Evolutionary conservation across 2,113 vertebrate species (phyloP), one percentile per base, ranked within the genome.

Genomic region (Anthoscopus minutus): DNA sequence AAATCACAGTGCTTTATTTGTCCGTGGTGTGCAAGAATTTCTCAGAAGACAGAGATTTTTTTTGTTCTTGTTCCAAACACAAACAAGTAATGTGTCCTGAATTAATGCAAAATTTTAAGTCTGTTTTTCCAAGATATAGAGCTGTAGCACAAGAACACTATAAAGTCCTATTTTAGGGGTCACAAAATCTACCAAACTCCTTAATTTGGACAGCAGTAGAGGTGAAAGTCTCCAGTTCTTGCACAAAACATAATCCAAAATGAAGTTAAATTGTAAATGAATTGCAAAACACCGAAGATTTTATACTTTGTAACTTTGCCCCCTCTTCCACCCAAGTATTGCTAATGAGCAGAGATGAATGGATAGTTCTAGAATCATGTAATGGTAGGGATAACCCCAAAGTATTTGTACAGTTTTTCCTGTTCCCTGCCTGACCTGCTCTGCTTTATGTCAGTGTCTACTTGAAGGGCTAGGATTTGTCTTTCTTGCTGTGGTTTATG

Each of bases 391-490:
- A 78, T 56, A 94, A 93, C 51, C 50, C 69, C 47, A 2, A 62
- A 83, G 18, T 45, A 90, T 89, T 82, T 83, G 50, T 66, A 54
- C 47, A 88, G 81, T 70, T 83, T 54, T 88, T 95, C 86, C 83
- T 96, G 88, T 94, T 96, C 89, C 51, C 58, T 66, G 23, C 33
- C 81, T 95, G 95, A 96, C 89, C 92, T 92, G 85, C 58, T 96
- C 95, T 96, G 93, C 56, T 95, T 96, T 93, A 9, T 94, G 64
- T 97, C 93, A 93, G 16, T 47, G 82, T 83, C 72, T 94, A 3
- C 61, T 83, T 21, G 61, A 56, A 92, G 92, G 56, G 76, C 67
- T n/a, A 51, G 81, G 60, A 71, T 86, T 91, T 89, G 91, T 77
- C 92, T 94, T 81, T 86, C 42, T 86, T 54, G 9, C 44, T 24